Conservation (phyloP, 1,140 invertebrate species). For the Sycophaga agraensis region DNA sequence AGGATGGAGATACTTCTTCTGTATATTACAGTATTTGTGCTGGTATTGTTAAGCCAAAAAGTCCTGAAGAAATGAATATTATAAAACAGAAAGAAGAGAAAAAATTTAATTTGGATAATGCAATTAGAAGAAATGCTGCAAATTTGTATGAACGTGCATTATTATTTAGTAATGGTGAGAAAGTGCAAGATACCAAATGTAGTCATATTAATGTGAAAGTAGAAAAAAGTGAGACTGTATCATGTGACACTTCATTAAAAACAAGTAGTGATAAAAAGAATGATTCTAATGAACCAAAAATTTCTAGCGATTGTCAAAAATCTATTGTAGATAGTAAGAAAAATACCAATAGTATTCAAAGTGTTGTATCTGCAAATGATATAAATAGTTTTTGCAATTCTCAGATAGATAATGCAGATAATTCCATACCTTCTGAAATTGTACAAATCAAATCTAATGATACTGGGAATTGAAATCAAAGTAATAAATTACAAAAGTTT, state of each 20-base stretch:
- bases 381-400: too few relatives aligned
- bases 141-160: conserved; percentile 51
- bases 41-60: conserved; percentile 45
- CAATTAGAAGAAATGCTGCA: conserved; percentile 46
- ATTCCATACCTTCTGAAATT: too few relatives aligned
- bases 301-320: background rate
- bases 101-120: conserved; percentile 41
- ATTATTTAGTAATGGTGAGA: conserved; percentile 13
- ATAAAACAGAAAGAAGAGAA: conserved; percentile 42
- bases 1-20: conserved; percentile 48
- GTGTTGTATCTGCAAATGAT: too few relatives aligned
- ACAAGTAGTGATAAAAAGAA: background rate
- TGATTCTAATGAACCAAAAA: background rate
- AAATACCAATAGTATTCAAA: too few relatives aligned
- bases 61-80: conserved; percentile 42
- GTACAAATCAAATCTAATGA: too few relatives aligned
- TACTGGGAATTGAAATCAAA: too few relatives aligned
- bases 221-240: background rate
- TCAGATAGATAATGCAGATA: too few relatives aligned
- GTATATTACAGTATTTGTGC: conserved; percentile 48
- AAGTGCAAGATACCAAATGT: too few relatives aligned
- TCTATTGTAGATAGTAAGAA: background rate
- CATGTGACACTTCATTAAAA: background rate
- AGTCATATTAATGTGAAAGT: background rate
- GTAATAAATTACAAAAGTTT: too few relatives aligned